Base-by-base conservation (phyloP, 2,113 vertebrate genomes). In the Phaethornis superciliosus region DNA sequence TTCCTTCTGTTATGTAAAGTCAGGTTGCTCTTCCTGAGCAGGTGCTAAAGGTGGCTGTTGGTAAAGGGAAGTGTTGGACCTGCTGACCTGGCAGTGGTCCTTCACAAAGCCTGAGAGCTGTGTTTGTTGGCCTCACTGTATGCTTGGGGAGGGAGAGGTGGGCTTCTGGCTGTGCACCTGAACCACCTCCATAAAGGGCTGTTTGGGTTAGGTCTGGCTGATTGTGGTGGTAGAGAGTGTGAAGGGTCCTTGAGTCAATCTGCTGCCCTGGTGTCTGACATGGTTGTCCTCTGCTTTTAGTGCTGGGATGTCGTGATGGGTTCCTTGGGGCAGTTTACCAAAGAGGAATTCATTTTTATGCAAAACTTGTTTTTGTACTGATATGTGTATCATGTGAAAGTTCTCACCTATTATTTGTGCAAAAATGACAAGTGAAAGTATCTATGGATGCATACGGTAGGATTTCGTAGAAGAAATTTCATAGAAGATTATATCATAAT, bases 41-140 rank as follows among this genome's bases (percentile, higher is more conserved):
- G 33, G 3, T 4, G 1, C 33, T 63, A 18, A 26, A 54, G 35
- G 21, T 33, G 32, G 6, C 81, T 33, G 8, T 55, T 89, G 54
- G 28, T 42, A 32, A 47, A 42, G 26, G 33, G 32, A 51, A 13
- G 13, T 24, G 13, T 14, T 90, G 69, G 22, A 32, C 22, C 32
- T 51, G 26, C 60, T 78, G 33, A 27, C 55, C 35, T 28, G 46
- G 19, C 52, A 42, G 60, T 28, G 35, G 27, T 75, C 89, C 24
- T 22, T 79, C 60, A 64, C 20, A n/a, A 63, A 46, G 5, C 42
- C 51, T 67, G 55, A 67, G 87, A 65, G n/a, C 55, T 78, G 27
- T 10, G 15, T 47, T 62, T 3, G 0, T 62, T 77, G 44, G 47
- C 49, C 22, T 71, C 1, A 1, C 14, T 1, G 2, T 0, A 0